These are phyloP conservation scores for Zaprionus vittiger DNA, from an alignment of 1,140 invertebrate genomes.

Conservation along the genomic window DNA sequence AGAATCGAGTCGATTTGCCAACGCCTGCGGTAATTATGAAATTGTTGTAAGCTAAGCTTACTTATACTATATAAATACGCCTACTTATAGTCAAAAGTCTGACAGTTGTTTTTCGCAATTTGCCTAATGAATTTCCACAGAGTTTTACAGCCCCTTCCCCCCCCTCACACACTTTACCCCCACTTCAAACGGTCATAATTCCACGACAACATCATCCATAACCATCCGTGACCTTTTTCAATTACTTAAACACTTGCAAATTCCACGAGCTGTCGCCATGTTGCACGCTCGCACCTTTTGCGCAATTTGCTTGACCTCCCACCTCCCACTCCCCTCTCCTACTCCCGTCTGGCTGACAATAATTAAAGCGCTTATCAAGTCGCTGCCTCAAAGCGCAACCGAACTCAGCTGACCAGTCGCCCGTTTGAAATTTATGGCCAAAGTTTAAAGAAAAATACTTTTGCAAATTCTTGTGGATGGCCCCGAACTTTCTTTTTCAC, in stretches of 20 bases:
- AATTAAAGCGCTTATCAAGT: slow-evolving; percentile 13
- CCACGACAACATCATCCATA: slow-evolving; percentile 2
- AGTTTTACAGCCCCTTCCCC: too few species aligned
- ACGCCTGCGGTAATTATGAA: slow-evolving; percentile 1
- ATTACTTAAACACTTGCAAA: slow-evolving; percentile 27
- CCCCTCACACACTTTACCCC: background rate
- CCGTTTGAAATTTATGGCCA: slow-evolving; percentile 9
- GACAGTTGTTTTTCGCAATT: slow-evolving; percentile 39
- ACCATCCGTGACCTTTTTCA: slow-evolving; percentile 30
- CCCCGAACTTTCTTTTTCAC: background rate
- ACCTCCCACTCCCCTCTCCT: background rate
- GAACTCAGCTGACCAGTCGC: slow-evolving; percentile 21
- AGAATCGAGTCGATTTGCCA: background rate
- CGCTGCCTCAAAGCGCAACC: background rate
- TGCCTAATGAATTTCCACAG: slow-evolving; percentile 46
- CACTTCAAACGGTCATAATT: slow-evolving; percentile 46
- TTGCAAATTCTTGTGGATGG: slow-evolving; percentile 10
- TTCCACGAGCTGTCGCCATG: background rate
- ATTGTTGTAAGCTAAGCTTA: background rate
- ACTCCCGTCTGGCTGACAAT: slow-evolving; percentile 18
- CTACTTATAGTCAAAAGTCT: background rate
- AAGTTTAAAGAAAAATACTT: slow-evolving; percentile 26
- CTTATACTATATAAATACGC: background rate
- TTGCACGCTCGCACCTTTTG: slow-evolving; percentile 34
- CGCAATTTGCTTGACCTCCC: slow-evolving; percentile 13